These are phyloP conservation scores for Spisula solida DNA, from an alignment of 2,888 invertebrate genomes.

Conservation along the genomic window DNA sequence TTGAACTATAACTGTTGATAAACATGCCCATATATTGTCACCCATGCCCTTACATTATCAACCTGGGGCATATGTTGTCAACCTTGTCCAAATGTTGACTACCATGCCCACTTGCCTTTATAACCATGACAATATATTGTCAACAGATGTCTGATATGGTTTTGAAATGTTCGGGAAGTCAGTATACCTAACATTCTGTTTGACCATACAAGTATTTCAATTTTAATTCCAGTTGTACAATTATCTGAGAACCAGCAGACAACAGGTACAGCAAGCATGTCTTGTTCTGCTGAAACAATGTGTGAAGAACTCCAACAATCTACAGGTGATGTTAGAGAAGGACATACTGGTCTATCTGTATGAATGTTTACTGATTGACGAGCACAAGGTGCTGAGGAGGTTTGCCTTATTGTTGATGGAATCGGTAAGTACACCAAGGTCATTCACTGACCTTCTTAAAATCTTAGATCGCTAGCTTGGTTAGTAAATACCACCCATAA, in stretches of 20 bases:
- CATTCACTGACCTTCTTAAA: neutral
- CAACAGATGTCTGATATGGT: no score
- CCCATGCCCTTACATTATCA: no score
- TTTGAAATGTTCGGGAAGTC: no score
- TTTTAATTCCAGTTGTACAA: constrained; percentile 57
- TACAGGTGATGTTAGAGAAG: constrained; percentile 50
- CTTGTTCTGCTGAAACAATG: constrained; percentile 63
- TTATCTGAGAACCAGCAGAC: constrained; percentile 51
- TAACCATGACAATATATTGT: no score
- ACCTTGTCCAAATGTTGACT: no score
- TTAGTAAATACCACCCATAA: neutral
- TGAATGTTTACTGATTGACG: constrained; percentile 42
- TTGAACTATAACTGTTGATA: no score
- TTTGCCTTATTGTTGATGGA: constrained; percentile 60
- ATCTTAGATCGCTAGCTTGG: neutral
- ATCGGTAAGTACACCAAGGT: constrained; percentile 46
- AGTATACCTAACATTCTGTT: no score
- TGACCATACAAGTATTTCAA: no score
- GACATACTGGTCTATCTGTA: constrained; percentile 56
- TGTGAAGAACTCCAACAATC: constrained; percentile 55
- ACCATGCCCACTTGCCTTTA: no score
- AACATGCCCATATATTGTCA: no score
- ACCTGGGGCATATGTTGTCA: no score
- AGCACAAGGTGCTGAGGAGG: constrained; percentile 41
- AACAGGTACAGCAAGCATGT: constrained; percentile 65